Base-by-base conservation (phyloP, 2,113 vertebrate genomes). In the Suncus etruscus region DNA sequence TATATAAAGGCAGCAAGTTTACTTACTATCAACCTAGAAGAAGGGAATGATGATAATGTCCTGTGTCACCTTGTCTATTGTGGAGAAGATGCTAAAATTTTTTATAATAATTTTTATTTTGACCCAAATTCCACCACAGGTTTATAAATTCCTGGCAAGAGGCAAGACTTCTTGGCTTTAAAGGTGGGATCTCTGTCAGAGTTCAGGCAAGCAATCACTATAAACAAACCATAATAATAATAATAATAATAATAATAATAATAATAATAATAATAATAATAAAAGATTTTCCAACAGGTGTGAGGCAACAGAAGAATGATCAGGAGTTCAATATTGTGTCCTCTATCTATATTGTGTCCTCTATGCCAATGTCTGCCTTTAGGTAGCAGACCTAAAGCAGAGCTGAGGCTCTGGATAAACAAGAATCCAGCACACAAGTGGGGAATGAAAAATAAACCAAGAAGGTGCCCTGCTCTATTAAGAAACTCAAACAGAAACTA, bases 81-180 rank as follows among this genome's bases (percentile, higher is more conserved):
- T 39, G 1, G 27, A 87, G 58, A 87, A 0, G 58, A 63, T 51
- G n/a, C 25, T 83, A 10, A 18, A 61, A 68, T 79, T 48, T n/a
- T n/a, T n/a, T n/a, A n/a, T n/a, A n/a, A n/a, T n/a, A n/a, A n/a
- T n/a, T n/a, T n/a, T n/a, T n/a, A n/a, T n/a, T n/a, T n/a, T 63
- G 32, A 86, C 77, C 18, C 11, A 51, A 29, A 70, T 74, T 79
- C n/a, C 2, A 94, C 24, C 29, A 76, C 8, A 75, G n/a, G 18
- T 29, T 94, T 61, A 80, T 24, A 84, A 87, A 88, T 76, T 80
- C 50, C 14, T 69, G 11, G 8, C 25, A 6, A 79, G 80, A 81
- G 45, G 24, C 29, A 88, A 70, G 50, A 66, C 11, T 78, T 87
- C 39, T 9, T 50, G 29, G 58, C 29, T 89, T 31, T 27, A 51